Conservation (phyloP, 2,113 vertebrate species). For the Otis tarda region DNA sequence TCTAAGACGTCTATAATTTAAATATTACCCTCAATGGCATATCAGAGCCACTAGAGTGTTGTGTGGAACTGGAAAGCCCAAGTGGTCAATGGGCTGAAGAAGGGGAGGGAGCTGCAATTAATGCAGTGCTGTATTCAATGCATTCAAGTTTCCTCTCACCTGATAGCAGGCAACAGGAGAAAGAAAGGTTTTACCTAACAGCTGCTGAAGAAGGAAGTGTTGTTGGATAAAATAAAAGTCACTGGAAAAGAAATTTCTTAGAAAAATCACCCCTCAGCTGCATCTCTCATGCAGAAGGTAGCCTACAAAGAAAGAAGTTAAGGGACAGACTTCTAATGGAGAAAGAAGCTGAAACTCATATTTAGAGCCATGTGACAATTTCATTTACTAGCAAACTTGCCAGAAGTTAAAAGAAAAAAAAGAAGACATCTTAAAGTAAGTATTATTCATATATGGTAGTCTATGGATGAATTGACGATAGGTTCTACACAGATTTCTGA, state of each 20-base stretch:
- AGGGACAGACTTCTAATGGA: background rate
- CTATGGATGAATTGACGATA: background rate
- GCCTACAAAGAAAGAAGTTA: background rate
- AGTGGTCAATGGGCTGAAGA: background rate
- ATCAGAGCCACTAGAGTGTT: background rate
- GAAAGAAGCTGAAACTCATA: background rate
- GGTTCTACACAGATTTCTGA: background rate
- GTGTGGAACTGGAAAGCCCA: background rate
- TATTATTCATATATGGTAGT: background rate
- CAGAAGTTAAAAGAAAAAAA: background rate
- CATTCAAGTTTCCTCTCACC: background rate
- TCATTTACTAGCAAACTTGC: background rate
- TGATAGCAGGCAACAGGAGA: background rate
- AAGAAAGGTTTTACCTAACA: background rate
- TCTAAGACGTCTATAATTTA: background rate
- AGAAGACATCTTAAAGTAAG: background rate
- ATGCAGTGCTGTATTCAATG: background rate
- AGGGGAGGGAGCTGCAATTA: background rate
- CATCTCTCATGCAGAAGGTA: background rate
- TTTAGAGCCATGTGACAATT: background rate
- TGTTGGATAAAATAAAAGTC: background rate
- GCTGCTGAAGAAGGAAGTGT: background rate
- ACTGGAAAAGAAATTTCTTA: background rate
- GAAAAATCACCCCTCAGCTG: background rate
- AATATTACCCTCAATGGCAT: background rate